phyloP scores from a whole-genome alignment of 2,888 invertebrate genomes.

The Lutraria lutraria region DNA sequence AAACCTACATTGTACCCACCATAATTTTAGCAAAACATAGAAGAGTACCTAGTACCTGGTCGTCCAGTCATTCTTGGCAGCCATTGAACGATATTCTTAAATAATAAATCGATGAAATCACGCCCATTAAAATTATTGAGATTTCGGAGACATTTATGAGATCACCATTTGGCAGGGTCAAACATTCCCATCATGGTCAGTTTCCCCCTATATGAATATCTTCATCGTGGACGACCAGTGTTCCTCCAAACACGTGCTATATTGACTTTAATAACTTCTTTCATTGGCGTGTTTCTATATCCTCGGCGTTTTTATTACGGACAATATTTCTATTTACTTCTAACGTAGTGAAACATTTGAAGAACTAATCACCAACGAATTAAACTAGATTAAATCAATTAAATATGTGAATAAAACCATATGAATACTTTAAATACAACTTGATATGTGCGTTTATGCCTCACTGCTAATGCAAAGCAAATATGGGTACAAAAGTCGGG shows the following conservation, averaged over 20 bases:
- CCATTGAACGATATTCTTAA: too few species aligned
- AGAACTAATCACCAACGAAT: conserved; percentile 59
- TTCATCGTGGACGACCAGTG: conserved; percentile 12
- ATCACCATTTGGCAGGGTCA: background rate
- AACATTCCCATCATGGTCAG: background rate
- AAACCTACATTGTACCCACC: too few species aligned
- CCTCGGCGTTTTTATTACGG: background rate
- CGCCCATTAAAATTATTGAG: background rate
- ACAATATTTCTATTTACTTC: conserved; percentile 26
- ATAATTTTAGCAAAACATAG: too few species aligned
- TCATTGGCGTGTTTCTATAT: background rate
- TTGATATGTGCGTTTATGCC: conserved; percentile 55
- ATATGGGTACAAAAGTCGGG: conserved; percentile 63
- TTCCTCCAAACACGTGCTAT: background rate
- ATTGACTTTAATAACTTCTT: conserved; percentile 16
- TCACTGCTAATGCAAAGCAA: conserved; percentile 65
- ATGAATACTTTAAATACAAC: conserved; percentile 64
- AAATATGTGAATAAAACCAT: conserved; percentile 66
- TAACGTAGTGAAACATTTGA: conserved; percentile 44
- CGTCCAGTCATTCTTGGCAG: too few species aligned
- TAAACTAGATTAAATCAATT: conserved; percentile 67
- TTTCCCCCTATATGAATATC: background rate
- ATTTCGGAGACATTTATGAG: background rate
- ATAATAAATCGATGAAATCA: background rate
- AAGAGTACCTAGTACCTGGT: too few species aligned